Evolutionary conservation across 2,888 invertebrate species (phyloP).

Genomic region (Xanthia togata): DNA sequence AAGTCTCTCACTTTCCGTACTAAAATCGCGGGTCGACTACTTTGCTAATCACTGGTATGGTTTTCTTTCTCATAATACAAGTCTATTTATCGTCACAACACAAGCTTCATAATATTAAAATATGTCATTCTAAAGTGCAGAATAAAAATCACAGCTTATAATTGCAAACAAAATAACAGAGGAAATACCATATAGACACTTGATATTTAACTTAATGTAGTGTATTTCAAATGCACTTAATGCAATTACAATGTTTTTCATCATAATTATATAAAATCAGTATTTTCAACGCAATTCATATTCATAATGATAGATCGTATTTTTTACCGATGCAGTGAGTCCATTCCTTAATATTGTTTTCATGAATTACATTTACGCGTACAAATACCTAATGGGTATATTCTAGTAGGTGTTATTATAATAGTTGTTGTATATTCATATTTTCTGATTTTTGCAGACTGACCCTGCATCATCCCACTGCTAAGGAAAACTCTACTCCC

Average conservation of each 20-base stretch:
- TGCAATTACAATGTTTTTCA: slow-evolving; percentile 50
- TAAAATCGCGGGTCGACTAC: background rate
- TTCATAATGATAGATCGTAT: slow-evolving; percentile 3
- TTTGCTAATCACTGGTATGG: background rate
- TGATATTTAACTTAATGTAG: slow-evolving; percentile 74
- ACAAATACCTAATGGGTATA: background rate
- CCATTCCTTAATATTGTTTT: slow-evolving; percentile 25
- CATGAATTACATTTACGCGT: background rate
- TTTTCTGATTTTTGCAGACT: no score
- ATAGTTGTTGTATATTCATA: background rate
- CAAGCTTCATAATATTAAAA: background rate
- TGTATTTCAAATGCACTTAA: slow-evolving; percentile 54
- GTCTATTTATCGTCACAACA: background rate
- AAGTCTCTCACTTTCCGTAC: background rate
- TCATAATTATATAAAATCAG: slow-evolving; percentile 22
- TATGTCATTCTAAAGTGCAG: background rate
- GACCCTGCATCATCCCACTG: no score
- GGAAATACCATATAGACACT: slow-evolving; percentile 66
- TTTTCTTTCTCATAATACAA: background rate
- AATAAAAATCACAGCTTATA: background rate
- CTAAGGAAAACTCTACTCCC: no score
- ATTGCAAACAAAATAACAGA: slow-evolving; percentile 10
- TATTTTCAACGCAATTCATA: slow-evolving; percentile 20
- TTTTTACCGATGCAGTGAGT: slow-evolving; percentile 38
- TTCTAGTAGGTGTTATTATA: no score